phyloP scores from a whole-genome alignment of 2,797 vertebrate species.

The Lagodon rhomboides region DNA sequence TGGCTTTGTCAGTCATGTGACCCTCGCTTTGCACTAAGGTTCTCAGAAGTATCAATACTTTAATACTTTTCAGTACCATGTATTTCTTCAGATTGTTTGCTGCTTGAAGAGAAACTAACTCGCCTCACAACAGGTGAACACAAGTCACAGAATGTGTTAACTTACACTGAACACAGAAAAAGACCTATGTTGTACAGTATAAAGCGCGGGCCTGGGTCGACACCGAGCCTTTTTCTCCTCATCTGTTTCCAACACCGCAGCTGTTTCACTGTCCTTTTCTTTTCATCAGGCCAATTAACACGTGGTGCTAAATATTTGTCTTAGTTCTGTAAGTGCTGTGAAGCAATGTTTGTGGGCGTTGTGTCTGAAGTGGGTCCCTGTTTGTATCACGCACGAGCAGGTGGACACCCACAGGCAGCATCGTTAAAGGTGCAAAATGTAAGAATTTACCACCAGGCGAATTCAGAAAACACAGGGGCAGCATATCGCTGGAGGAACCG shows the following conservation, averaged over 20 bases:
- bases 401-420: not conserved
- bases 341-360: not conserved
- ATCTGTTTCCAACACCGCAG: not conserved
- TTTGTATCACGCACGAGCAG: not conserved
- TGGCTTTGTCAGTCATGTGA: not conserved
- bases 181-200: not conserved
- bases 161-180: not conserved
- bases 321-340: not conserved
- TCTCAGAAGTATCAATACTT: too few species aligned
- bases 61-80: too few species aligned
- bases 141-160: not conserved
- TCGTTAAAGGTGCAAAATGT: not conserved
- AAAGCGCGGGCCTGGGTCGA: not conserved
- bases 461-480: too few species aligned
- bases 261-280: not conserved
- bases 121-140: not conserved
- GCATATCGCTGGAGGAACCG: too few species aligned
- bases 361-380: not conserved
- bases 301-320: not conserved
- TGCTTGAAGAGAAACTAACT: not conserved
- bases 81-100: not conserved
- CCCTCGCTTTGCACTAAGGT: not conserved
- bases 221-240: not conserved
- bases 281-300: not conserved
- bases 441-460: too few species aligned